These are phyloP conservation scores for Empidonax alnorum DNA, from an alignment of 2,113 vertebrate genomes.

Conservation along the genomic window DNA sequence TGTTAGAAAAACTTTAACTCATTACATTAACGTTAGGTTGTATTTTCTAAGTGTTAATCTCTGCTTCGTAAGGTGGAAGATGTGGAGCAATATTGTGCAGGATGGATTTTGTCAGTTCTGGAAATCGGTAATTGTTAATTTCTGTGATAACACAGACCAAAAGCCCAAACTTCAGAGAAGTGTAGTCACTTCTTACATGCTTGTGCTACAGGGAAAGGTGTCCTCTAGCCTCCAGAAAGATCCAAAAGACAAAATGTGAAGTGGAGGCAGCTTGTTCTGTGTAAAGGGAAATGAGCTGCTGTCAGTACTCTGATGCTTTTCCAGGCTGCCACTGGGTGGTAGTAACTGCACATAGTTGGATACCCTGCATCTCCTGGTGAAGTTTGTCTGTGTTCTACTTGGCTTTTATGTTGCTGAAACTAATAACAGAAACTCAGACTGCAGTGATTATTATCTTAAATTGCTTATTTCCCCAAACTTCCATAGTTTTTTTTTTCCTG, in stretches of 20 bases:
- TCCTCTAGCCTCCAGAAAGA: background rate
- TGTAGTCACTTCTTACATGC: background rate
- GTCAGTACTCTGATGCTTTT: background rate
- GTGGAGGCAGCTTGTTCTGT: background rate
- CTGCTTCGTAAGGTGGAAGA: background rate
- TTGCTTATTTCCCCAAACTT: background rate
- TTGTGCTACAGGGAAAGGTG: background rate
- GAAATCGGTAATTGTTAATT: background rate
- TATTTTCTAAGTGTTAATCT: background rate
- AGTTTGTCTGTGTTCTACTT: background rate
- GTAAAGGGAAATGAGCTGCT: background rate
- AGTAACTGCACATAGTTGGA: background rate
- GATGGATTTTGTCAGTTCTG: background rate
- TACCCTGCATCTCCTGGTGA: background rate
- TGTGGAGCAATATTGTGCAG: background rate
- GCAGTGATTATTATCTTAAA: background rate
- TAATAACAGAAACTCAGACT: background rate
- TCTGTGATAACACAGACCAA: background rate
- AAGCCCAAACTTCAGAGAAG: background rate
- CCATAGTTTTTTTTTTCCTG: background rate
- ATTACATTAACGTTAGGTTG: background rate
- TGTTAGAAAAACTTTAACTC: background rate
- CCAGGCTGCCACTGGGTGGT: slow-evolving; percentile 43
- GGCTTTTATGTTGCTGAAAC: background rate
- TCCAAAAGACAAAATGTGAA: background rate